Conservation (phyloP, 1,140 invertebrate species). For the Coptotermes formosanus region DNA sequence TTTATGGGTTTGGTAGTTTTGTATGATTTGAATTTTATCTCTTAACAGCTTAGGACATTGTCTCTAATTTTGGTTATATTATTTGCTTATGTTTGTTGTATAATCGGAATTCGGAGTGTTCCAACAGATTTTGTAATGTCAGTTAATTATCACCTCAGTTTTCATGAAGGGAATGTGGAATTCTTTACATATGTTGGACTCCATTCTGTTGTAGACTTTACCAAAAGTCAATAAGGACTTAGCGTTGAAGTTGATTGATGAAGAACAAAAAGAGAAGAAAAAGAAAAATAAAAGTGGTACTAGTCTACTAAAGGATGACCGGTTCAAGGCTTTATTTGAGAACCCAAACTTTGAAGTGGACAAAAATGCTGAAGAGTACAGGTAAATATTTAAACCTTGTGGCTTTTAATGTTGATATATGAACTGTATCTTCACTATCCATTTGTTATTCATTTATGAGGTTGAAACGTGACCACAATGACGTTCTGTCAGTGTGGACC, state of each 20-base stretch:
- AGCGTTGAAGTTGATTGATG: slow-evolving; percentile 78
- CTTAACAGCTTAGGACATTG: no score
- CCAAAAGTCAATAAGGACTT: slow-evolving; percentile 82
- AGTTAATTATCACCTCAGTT: no score
- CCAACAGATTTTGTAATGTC: no score
- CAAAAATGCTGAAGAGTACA: slow-evolving; percentile 79
- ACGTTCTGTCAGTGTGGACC: neutral
- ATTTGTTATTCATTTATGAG: neutral
- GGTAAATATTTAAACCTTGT: slow-evolving; percentile 41
- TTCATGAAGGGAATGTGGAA: no score
- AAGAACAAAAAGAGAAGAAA: slow-evolving; percentile 54
- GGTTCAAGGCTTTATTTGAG: slow-evolving; percentile 87
- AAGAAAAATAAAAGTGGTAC: slow-evolving; percentile 59
- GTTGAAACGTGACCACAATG: neutral
- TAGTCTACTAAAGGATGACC: slow-evolving; percentile 76
- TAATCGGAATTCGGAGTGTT: no score
- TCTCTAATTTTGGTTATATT: no score
- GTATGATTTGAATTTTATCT: no score
- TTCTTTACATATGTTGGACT: no score
- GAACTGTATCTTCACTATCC: neutral
- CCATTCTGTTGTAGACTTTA: slow-evolving; percentile 48
- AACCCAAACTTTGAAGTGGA: slow-evolving; percentile 95
- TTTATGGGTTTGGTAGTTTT: no score
- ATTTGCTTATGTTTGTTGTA: no score
- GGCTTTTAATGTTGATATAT: neutral